These are phyloP conservation scores for Sebastes wilsoni DNA, from an alignment of 2,797 vertebrate genomes.

Conservation along the genomic window DNA sequence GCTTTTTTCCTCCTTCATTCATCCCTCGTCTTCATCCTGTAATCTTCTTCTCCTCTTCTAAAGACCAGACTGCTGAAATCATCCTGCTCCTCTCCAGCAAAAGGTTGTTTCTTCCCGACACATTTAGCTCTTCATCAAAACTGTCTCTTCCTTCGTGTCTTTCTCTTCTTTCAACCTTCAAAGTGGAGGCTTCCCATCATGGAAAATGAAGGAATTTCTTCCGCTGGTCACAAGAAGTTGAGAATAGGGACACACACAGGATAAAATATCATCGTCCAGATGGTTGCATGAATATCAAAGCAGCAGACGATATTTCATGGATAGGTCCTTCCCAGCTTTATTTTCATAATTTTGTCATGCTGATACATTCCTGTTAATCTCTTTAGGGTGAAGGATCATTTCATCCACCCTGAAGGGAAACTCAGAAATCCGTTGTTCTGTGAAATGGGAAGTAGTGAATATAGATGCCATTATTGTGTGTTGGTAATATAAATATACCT, in stretches of 20 bases:
- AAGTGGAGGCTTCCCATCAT: not conserved
- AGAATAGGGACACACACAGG: not conserved
- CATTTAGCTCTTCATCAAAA: constrained; percentile 16
- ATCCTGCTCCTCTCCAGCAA: not conserved
- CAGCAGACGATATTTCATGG: not conserved
- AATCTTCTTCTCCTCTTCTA: constrained; percentile 26
- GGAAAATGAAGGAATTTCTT: not conserved
- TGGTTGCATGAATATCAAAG: not conserved
- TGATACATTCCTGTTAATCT: not conserved
- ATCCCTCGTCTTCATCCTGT: constrained; percentile 8
- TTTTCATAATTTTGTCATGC: not conserved
- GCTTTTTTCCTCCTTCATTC: constrained; percentile 11
- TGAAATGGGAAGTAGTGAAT: not conserved
- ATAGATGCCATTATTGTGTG: not conserved
- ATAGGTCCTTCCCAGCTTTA: not conserved
- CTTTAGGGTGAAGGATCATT: not conserved
- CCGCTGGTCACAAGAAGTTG: not conserved
- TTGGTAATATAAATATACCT: not conserved
- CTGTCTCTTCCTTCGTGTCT: not conserved
- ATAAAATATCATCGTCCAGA: not conserved
- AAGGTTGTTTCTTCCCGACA: not conserved
- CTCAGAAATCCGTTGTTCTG: not conserved
- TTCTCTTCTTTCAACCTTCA: not conserved
- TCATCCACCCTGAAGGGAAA: not conserved
- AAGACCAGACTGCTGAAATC: constrained; percentile 18